Conservation (phyloP, 2,797 vertebrate genomes). For the Silurus lanzhouensis region DNA sequence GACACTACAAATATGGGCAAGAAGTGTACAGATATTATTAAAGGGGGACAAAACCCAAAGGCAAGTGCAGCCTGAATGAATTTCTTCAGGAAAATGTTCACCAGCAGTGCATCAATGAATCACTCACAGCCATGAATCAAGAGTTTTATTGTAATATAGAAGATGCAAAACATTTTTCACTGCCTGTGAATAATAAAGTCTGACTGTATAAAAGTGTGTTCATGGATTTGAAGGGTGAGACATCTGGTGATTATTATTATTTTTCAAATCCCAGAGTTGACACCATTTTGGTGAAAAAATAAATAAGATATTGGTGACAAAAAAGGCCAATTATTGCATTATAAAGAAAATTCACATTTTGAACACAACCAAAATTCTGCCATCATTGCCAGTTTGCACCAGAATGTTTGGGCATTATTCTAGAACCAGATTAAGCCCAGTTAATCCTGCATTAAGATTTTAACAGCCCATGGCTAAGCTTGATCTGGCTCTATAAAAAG, state of each 20-base stretch:
- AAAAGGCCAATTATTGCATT: conserved; percentile 12
- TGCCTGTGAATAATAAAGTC: conserved; percentile 36
- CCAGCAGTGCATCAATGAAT: conserved; percentile 24
- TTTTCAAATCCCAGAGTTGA: not conserved
- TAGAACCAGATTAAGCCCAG: not conserved
- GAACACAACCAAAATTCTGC: conserved; percentile 15
- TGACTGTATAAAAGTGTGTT: conserved; percentile 21
- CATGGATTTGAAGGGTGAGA: conserved; percentile 16
- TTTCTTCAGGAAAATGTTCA: not conserved
- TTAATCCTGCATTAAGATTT: not conserved
- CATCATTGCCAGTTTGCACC: not conserved
- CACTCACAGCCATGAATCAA: conserved; percentile 38
- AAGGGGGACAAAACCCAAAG: too few species aligned
- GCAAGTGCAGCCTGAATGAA: not conserved
- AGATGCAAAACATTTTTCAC: conserved; percentile 43
- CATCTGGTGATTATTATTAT: conserved; percentile 14
- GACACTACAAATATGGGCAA: not conserved
- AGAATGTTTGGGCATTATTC: conserved; percentile 20
- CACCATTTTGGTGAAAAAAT: not conserved
- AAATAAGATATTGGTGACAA: not conserved
- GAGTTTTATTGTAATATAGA: conserved; percentile 54
- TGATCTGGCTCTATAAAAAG: not conserved
- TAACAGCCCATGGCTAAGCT: not conserved
- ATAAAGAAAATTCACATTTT: conserved; percentile 9
- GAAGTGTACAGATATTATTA: not conserved